Evolutionary conservation across 2,113 vertebrate genomes (phyloP), one percentile per base, ranked within the genome.

Genomic region (Cardinalis cardinalis): DNA sequence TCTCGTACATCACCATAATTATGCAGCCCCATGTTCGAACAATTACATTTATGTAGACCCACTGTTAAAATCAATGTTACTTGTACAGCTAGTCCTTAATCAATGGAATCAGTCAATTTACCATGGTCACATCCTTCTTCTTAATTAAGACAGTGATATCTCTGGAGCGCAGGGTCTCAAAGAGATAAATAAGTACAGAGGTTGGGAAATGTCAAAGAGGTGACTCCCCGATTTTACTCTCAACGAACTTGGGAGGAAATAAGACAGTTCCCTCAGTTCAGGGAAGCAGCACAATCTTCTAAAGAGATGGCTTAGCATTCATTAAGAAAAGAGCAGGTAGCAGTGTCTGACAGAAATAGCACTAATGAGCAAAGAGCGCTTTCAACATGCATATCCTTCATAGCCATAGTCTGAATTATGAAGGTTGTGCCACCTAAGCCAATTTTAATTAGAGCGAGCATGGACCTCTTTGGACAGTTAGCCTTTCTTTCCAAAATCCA

Each of bases 121-220:
- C 97, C 96, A 97, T 97, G 97, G 97, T 98, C 98, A 97, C 98
- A 98, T 98, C 98, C 98, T 98, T 98, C 97, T 98, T 98, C 98
- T 98, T 99, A 98, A 99, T 99, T 98, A 99, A 98, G 98, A 98
- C 98, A 98, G 98, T 98, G 98, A 98, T 98, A 98, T 98, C 98
- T 97, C 97, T 96, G 95, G 96, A 97, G 98, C 97, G 59, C 97
- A 97, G 97, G 98, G 97, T 97, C 96, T 98, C 96, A 95, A 96
- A 96, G 96, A 97, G 98, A 98, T 98, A 98, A 98, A 98, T 98
- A 98, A 98, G 98, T 98, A 97, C 97, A 97, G 97, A 98, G 98
- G 98, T 98, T 98, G 97, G 89, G 95, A 98, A 98, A 98, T 98
- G 98, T 98, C 98, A 98, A 96, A 97, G 96, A 97, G 98, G 98